These are phyloP conservation scores for Ceramica pisi DNA, from an alignment of 2,888 invertebrate species.

Conservation along the genomic window DNA sequence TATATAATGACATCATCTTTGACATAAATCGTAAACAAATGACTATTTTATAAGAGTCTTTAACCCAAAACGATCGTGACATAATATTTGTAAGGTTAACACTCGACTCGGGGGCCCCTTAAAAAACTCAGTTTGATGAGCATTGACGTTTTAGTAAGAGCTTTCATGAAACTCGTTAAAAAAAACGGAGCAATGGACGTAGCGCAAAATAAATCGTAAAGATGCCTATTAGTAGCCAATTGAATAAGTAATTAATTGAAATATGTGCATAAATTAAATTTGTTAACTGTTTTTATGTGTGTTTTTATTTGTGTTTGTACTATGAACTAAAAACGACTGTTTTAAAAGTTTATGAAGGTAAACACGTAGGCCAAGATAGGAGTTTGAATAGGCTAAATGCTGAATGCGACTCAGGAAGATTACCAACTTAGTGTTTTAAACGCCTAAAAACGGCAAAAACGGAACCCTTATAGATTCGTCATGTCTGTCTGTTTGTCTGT, in stretches of 20 bases:
- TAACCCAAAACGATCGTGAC: conserved; percentile 34
- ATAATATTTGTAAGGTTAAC: conserved; percentile 41
- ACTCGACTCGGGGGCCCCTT: conserved; percentile 24
- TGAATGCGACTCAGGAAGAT: not conserved
- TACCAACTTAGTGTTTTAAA: too few relatives aligned
- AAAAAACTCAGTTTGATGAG: not conserved
- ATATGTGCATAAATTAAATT: conserved; percentile 15
- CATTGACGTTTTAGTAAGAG: not conserved
- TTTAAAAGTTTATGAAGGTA: not conserved
- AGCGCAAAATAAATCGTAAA: not conserved
- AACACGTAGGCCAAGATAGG: not conserved
- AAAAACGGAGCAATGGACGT: not conserved
- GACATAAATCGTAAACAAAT: conserved; percentile 38
- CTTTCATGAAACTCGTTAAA: not conserved
- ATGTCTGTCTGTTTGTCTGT: too few relatives aligned
- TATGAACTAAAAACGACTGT: not conserved
- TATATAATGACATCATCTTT: conserved; percentile 48
- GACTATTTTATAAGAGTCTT: conserved; percentile 18
- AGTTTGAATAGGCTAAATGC: not conserved
- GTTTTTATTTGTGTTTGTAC: not conserved
- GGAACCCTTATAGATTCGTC: too few relatives aligned
- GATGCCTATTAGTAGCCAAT: not conserved
- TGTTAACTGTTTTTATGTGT: not conserved
- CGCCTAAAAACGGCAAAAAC: too few relatives aligned
- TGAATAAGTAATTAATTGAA: conserved; percentile 12